Base-by-base conservation (phyloP, 2,113 vertebrate species). In the Pteropus alecto region DNA sequence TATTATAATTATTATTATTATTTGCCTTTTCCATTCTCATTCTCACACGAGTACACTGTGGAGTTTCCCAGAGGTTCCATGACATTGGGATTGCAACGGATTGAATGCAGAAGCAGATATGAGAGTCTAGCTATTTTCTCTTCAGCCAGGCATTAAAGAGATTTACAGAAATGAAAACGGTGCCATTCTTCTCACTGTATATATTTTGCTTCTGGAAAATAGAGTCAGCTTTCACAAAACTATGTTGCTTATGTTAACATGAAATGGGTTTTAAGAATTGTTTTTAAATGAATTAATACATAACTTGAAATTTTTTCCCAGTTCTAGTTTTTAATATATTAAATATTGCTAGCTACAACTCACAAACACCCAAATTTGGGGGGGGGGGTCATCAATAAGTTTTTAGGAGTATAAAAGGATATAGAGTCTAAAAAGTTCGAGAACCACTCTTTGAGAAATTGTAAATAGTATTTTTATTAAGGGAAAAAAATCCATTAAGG, bases 201-300 rank as follows among this genome's bases (percentile, higher is more conserved):
- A 8, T 79, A 22, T 46, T 93, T 95, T 94, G 38, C n/a, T 91
- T 95, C 82, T 58, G 22, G 56, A 82, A 84, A 87, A 43, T 67
- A 30, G 2, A 58, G 54, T 15, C 67, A 46, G 18, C 61, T 83
- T 84, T 89, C 54, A 65, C 35, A 35, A 93, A 89, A 93, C 68
- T 70, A 41, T 28, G 7, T 48, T 81, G 65, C 15, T 86, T 58
- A 10, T 83, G 56, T 43, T 48, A 68, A 67, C 14, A 71, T 51
- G 41, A 22, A 33, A 51, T 94, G 24, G 4, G 0, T 65, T 93
- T 84, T 78, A 33, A 56, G 8, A 30, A 46, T 85, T 65, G 24
- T 43, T 96, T 90, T 73, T 63, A 86, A 87, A 56, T 58, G 26
- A 93, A 67, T 94, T 65, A 63, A 84, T 91, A 58, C 65, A 58